phyloP scores from a whole-genome alignment of 2,888 invertebrate genomes.

The Thera britannica region DNA sequence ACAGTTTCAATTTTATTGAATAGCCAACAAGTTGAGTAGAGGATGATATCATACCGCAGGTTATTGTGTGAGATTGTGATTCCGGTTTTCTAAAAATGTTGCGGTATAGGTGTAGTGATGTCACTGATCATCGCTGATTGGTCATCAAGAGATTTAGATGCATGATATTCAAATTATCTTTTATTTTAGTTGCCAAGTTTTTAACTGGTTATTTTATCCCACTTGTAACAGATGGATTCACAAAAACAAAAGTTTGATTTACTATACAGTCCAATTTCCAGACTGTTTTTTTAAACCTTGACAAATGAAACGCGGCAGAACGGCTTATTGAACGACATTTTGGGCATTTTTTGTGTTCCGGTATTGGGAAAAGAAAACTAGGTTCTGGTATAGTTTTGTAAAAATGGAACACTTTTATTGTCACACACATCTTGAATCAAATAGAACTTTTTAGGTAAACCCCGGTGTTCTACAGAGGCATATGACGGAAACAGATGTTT shows the following conservation, averaged over 20 bases:
- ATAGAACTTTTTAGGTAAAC: constrained; percentile 19
- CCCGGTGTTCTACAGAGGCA: constrained; percentile 43
- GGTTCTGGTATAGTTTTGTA: no score
- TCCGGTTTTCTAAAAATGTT: constrained; percentile 23
- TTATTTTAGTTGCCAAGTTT: constrained; percentile 29
- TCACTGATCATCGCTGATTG: constrained; percentile 24
- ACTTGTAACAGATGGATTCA: no score
- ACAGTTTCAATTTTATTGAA: constrained; percentile 10
- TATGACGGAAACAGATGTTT: constrained; percentile 58
- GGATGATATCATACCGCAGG: constrained; percentile 18
- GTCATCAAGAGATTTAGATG: constrained; percentile 20
- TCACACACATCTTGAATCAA: constrained; percentile 1
- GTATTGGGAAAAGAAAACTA: no score
- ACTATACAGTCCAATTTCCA: no score
- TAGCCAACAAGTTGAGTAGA: neutral
- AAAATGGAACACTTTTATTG: no score
- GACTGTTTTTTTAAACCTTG: no score
- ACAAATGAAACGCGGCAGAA: no score
- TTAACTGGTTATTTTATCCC: neutral
- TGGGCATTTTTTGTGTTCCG: no score
- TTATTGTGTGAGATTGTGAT: constrained; percentile 12
- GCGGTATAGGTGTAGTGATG: constrained; percentile 11
- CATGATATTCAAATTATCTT: constrained; percentile 17
- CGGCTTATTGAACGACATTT: no score
- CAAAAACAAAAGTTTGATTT: no score